These are phyloP conservation scores for Loriculus beryllinus DNA, from an alignment of 2,797 vertebrate species.

Conservation along the genomic window DNA sequence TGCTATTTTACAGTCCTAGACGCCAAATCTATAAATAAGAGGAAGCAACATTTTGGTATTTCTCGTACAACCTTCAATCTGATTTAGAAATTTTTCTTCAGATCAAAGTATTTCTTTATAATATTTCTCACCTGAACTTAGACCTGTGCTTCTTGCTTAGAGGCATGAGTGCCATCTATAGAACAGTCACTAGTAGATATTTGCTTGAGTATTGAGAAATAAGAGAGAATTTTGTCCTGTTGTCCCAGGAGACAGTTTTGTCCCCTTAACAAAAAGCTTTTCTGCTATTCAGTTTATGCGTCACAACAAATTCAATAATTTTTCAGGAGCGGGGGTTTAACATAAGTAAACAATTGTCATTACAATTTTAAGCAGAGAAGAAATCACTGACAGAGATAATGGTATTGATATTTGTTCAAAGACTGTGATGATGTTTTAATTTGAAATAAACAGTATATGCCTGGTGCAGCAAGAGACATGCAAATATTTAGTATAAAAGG, in stretches of 20 bases:
- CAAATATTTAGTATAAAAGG: not conserved
- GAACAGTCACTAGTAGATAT: constrained; percentile 28
- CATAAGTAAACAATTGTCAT: constrained; percentile 58
- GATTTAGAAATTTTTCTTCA: not conserved
- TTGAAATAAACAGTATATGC: constrained; percentile 36
- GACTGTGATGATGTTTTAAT: constrained; percentile 61
- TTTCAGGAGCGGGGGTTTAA: constrained; percentile 55
- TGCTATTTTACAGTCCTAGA: not conserved
- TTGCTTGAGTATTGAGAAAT: not conserved
- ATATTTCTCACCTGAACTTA: not conserved
- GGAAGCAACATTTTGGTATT: not conserved
- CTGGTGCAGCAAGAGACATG: constrained; percentile 2
- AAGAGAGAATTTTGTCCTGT: not conserved
- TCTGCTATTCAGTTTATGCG: constrained; percentile 41
- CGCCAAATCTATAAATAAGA: not conserved
- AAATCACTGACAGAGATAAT: constrained; percentile 52
- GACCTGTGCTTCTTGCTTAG: constrained; percentile 15
- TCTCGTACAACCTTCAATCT: not conserved
- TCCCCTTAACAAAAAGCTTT: constrained; percentile 51
- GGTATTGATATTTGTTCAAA: constrained; percentile 61
- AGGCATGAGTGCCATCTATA: constrained; percentile 70
- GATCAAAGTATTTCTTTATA: not conserved
- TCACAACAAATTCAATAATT: constrained; percentile 59
- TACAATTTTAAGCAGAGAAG: constrained; percentile 51
- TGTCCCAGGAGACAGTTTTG: constrained; percentile 47